A percentile compares a stretch with the other conserved stretches of the same genome.
Conservation (phyloP, 2,797 vertebrate species). For the Spatula versicolor region DNA sequence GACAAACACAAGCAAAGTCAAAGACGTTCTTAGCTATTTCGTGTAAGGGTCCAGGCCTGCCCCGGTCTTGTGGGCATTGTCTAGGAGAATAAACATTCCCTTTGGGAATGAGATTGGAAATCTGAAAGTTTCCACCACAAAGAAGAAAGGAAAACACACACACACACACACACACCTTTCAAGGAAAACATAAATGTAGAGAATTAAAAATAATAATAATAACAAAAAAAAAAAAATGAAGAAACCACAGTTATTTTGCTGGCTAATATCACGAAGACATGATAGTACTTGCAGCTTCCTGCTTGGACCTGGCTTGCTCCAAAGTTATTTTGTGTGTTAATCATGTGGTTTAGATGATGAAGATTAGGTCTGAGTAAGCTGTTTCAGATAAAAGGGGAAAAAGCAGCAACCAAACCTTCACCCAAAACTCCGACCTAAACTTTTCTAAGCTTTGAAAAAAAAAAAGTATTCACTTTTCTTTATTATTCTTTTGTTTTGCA, state of each 20-base stretch:
- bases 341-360: conserved; percentile 76
- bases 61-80: background rate
- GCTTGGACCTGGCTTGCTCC: conserved; percentile 69
- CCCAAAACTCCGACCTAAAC: conserved; percentile 35
- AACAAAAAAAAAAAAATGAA: conserved; percentile 16
- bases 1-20: background rate
- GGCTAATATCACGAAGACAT: conserved; percentile 59
- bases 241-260: conserved; percentile 73
- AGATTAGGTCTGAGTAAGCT: conserved; percentile 71
- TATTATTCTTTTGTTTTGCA: conserved; percentile 60
- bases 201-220: background rate
- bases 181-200: conserved; percentile 47
- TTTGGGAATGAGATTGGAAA: background rate
- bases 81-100: background rate
- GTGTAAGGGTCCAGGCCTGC: background rate
- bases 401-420: conserved; percentile 44
- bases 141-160: background rate
- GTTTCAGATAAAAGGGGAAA: conserved; percentile 66
- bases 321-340: conserved; percentile 74
- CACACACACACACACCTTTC: background rate
- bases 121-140: background rate
- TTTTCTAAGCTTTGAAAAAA: conserved; percentile 45
- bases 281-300: conserved; percentile 75
- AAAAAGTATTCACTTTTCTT: background rate
- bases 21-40: fast-evolving